These are phyloP conservation scores for Philotrypesis tridentata DNA, from an alignment of 1,140 invertebrate genomes.

Conservation along the genomic window DNA sequence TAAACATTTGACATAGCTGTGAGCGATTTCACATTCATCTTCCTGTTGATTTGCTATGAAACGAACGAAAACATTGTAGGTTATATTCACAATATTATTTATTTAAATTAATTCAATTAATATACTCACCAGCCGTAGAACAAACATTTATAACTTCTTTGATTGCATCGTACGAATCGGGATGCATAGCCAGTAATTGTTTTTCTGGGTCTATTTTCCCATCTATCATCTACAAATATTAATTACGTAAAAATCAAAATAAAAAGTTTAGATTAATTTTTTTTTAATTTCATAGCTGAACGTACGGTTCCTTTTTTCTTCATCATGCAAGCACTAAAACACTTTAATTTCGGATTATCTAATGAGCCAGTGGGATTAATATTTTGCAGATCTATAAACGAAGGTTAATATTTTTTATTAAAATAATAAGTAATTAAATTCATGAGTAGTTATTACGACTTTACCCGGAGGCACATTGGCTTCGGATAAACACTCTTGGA, in stretches of 20 bases:
- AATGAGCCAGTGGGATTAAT: not conserved
- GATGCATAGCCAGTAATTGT: not conserved
- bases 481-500: not conserved
- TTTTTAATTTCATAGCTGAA: not conserved
- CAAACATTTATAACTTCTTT: not conserved
- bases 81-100: not conserved
- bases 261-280: not conserved
- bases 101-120: not conserved
- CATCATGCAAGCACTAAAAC: constrained; percentile 19
- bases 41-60: constrained; percentile 3
- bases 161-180: not conserved
- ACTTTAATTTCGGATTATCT: constrained; percentile 16
- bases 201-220: not conserved
- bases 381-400: not conserved
- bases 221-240: not conserved
- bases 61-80: not conserved
- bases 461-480: not conserved
- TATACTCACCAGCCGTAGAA: not conserved
- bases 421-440: not conserved
- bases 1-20: constrained; percentile 1
- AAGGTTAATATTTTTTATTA: not conserved
- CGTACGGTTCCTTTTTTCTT: constrained; percentile 26
- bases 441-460: no score
- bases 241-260: not conserved
- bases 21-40: not conserved